phyloP scores from a whole-genome alignment of 2,797 vertebrate species.

The Eospalax fontanierii region DNA sequence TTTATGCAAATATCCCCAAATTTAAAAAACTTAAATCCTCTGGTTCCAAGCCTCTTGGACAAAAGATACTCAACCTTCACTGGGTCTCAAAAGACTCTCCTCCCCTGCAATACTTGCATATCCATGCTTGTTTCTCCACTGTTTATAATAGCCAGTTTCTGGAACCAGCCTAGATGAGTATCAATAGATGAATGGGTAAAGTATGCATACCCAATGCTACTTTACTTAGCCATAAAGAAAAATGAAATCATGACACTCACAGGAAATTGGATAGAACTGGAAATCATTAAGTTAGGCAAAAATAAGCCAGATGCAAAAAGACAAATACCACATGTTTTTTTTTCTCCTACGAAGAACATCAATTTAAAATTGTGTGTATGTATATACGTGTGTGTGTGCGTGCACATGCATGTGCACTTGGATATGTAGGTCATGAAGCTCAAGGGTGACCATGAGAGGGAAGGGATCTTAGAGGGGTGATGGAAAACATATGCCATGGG shows the following conservation, averaged over 20 bases:
- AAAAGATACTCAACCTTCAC: background rate
- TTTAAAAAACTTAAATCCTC: background rate
- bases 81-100: background rate
- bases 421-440: too few species aligned
- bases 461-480: background rate
- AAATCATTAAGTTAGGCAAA: background rate
- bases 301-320: background rate
- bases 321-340: background rate
- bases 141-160: background rate
- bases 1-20: background rate
- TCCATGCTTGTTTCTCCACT: background rate
- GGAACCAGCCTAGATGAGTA: background rate
- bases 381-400: background rate
- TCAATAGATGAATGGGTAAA: background rate
- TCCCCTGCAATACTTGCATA: background rate
- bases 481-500: background rate
- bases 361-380: background rate
- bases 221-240: background rate
- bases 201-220: background rate
- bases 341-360: background rate
- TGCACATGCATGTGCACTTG: too few species aligned
- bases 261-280: background rate
- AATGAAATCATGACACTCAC: background rate
- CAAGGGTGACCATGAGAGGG: background rate
- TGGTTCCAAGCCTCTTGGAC: background rate